Percentiles rank a stretch among this genome's conserved stretches.
These are phyloP conservation scores for Aleiodes sp. DNA, from an alignment of 1,140 invertebrate genomes.

Conservation along the genomic window DNA sequence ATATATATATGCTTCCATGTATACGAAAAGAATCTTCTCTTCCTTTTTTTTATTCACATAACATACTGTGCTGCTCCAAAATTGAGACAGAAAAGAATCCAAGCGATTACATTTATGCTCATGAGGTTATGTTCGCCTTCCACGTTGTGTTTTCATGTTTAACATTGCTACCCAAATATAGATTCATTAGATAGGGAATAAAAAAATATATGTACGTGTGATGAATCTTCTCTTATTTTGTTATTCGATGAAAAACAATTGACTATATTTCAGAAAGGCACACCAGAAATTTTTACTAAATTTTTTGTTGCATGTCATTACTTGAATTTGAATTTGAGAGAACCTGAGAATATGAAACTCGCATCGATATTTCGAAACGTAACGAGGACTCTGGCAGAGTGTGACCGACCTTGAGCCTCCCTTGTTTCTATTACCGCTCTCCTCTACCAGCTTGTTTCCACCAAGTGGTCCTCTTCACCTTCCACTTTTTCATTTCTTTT, in stretches of 20 bases:
- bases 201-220: no score
- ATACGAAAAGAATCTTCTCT: no score
- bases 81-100: not conserved
- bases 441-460: conserved; percentile 20
- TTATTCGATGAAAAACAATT: no score
- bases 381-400: conserved; percentile 37
- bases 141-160: not conserved
- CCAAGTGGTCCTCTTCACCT: conserved; percentile 19
- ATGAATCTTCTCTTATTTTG: no score
- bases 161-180: not conserved
- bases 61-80: no score
- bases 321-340: not conserved
- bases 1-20: not conserved
- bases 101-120: not conserved
- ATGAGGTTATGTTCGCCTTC: conserved; percentile 16
- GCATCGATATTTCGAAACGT: conserved; percentile 40
- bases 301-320: conserved; percentile 1
- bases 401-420: conserved; percentile 41
- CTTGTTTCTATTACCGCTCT: not conserved
- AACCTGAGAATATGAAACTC: not conserved
- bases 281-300: no score
- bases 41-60: not conserved
- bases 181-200: no score
- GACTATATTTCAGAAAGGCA: no score
- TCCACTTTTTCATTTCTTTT: conserved; percentile 9